Percentiles rank a stretch among this genome's conserved stretches.
Conservation (phyloP, 1,140 invertebrate species). For the Ceratitis capitata region DNA sequence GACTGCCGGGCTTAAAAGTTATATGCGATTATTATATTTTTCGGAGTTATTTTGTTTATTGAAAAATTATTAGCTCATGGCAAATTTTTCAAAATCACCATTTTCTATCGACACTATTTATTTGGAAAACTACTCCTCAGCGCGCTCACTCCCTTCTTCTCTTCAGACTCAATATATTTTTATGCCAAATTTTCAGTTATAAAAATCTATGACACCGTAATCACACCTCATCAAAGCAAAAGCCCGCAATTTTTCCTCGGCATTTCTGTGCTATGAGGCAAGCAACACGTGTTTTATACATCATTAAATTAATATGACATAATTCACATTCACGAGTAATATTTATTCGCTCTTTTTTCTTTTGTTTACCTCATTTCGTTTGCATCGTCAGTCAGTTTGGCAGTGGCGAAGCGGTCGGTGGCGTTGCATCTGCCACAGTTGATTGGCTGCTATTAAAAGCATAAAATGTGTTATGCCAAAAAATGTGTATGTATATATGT, state of each 20-base stretch:
- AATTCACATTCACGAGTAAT: conserved; percentile 1
- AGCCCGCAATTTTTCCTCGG: background rate
- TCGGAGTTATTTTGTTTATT: no score
- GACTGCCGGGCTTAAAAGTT: no score
- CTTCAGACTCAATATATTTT: background rate
- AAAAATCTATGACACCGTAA: conserved; percentile 8
- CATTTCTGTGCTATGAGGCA: background rate
- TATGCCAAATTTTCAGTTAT: background rate
- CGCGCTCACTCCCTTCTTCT: no score
- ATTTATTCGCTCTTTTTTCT: background rate
- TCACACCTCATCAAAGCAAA: background rate
- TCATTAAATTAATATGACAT: conserved; percentile 36
- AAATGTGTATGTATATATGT: background rate
- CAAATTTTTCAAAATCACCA: no score
- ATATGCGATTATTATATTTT: no score
- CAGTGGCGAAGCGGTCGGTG: background rate
- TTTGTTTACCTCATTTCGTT: background rate
- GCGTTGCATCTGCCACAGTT: conserved; percentile 22
- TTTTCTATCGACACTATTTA: no score
- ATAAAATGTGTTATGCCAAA: background rate
- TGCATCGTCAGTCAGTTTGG: background rate
- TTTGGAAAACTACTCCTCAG: no score
- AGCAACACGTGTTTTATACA: conserved; percentile 31
- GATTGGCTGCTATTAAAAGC: conserved; percentile 14
- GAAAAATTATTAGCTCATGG: no score